These are phyloP conservation scores for Vanessa tameamea DNA, from an alignment of 1,140 invertebrate species.

Conservation along the genomic window DNA sequence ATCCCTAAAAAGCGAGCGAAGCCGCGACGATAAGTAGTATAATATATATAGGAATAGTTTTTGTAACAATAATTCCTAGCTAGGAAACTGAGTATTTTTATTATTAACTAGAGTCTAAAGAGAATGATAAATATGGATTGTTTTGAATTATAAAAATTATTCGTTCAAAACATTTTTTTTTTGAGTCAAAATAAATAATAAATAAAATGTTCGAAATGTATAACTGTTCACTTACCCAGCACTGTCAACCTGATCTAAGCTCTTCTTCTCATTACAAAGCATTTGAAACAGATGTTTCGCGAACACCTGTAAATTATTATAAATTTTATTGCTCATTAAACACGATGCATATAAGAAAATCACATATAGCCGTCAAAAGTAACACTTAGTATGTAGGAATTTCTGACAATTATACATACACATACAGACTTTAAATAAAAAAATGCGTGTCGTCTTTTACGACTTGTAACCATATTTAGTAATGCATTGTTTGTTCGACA, in stretches of 20 bases:
- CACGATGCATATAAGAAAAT: not conserved
- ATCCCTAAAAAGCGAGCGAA: too few relatives aligned
- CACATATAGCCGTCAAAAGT: constrained; percentile 18
- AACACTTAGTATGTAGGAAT: constrained; percentile 19
- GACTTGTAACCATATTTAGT: not conserved
- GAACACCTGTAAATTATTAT: constrained; percentile 57
- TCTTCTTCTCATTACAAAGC: constrained; percentile 64
- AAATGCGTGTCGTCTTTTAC: not conserved
- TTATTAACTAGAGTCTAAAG: too few relatives aligned
- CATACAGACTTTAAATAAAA: not conserved
- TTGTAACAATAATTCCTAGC: not conserved
- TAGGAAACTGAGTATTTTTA: too few relatives aligned
- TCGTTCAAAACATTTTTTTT: not conserved
- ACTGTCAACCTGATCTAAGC: constrained; percentile 54
- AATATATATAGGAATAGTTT: not conserved
- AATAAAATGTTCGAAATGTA: not conserved
- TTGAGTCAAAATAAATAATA: not conserved
- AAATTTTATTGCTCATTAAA: not conserved
- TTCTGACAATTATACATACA: not conserved
- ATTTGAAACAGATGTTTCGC: constrained; percentile 70
- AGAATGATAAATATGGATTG: too few relatives aligned
- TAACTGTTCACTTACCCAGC: constrained; percentile 48
- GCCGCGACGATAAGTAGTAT: not conserved
- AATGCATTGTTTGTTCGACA: not conserved
- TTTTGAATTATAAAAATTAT: too few relatives aligned